Base-by-base conservation (phyloP, 1,140 invertebrate genomes). In the Leptinotarsa lineolata region DNA sequence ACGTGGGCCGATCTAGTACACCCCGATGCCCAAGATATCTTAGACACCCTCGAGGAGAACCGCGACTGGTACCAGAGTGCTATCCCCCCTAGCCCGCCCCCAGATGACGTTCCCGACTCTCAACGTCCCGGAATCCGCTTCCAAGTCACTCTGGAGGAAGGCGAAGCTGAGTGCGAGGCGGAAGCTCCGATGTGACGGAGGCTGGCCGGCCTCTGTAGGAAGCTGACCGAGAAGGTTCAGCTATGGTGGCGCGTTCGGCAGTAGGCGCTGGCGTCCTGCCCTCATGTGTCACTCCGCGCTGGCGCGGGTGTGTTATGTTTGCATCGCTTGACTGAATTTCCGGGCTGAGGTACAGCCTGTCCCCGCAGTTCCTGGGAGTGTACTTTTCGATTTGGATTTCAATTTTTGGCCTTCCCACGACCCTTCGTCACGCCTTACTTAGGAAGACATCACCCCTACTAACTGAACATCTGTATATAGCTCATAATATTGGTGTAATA, bases 1-100 rank as follows among this genome's bases (percentile, higher is more conserved):
- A 99, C 97, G 4, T 99, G 98, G 98, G 97, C 96, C 13, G 98
- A 99, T 85, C 87, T 99, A 44, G 98, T 99, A 2, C 96, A 99
- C 86, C 98, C 98, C 0, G 97, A 99, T 84, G 97, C 97, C 12
- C 97, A 99, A 86, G 94, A 97, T 67, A 99, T 99, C 77, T 87
- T 99, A 63, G 97, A 99, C 85, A 97, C 94, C 4, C 87, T 99
- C 72, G 97, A 99, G 87, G 95, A 99, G 85, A 99, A 99, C 85
- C 90, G 98, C 66, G 96, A 99, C 86, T 99, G 96, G 92, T 99
- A 98, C 85, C 93, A 96, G 84, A 93, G 92, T 74, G 92, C 92
- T 90, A 93, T 93, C 81, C 92, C 92, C 16, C 92, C 92, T 11
- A 93, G 92, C 77, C 92, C 92, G 70, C 92, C 92, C 44, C 86